Conservation (phyloP, 2,113 vertebrate genomes). For the Tetrax tetrax region DNA sequence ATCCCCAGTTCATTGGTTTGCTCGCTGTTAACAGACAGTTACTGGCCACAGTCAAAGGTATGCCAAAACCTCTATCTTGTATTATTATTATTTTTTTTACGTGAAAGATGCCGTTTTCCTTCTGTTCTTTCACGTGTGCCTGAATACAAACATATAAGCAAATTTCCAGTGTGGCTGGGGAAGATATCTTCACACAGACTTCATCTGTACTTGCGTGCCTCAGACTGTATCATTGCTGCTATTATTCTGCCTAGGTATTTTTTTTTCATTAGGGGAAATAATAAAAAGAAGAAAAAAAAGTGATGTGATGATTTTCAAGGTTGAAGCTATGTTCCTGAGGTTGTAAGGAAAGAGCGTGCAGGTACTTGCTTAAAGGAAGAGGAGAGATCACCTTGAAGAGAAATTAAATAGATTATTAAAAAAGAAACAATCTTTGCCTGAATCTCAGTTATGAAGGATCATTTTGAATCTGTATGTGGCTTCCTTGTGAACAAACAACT, state of each 20-base stretch:
- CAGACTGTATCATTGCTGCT: background rate
- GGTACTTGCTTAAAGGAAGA: background rate
- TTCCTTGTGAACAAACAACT: background rate
- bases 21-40: conserved; percentile 82
- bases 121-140: background rate
- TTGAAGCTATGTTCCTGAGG: conserved; percentile 1
- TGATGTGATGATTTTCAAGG: background rate
- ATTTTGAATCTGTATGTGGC: background rate
- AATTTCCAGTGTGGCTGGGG: background rate
- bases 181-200: background rate
- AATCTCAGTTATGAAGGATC: background rate
- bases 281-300: background rate
- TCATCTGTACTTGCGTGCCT: background rate
- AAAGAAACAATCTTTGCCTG: background rate
- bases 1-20: conserved; percentile 84
- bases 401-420: background rate
- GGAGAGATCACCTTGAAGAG: background rate
- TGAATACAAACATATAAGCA: background rate
- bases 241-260: background rate
- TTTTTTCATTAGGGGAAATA: background rate
- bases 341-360: background rate
- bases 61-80: conserved; percentile 38
- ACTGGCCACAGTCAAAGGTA: conserved; percentile 67
- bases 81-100: conserved; percentile 22
- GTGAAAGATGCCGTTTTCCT: conserved; percentile 52